A percentile compares a stretch with the other conserved stretches of the same genome.
phyloP scores from a whole-genome alignment of 2,888 invertebrate genomes.

The Fragum fragum region DNA sequence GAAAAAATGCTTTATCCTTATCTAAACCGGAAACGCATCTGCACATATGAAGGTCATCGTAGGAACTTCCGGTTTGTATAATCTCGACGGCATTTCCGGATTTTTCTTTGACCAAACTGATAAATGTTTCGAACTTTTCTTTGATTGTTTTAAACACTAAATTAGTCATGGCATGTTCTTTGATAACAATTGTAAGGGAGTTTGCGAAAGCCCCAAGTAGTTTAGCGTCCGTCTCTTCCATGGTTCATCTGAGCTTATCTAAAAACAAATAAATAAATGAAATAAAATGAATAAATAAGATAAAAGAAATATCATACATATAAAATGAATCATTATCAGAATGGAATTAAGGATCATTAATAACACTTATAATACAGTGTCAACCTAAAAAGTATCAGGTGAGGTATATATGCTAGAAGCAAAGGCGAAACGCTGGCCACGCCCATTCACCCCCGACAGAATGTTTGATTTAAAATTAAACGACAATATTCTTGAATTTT shows the following conservation, averaged over 20 bases:
- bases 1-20: conserved; percentile 3
- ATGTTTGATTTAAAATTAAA: too few relatives aligned
- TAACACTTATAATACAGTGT: too few relatives aligned
- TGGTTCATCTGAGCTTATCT: not conserved
- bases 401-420: too few relatives aligned
- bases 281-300: too few relatives aligned
- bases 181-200: conserved; percentile 23
- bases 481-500: too few relatives aligned
- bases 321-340: too few relatives aligned
- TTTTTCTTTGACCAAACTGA: not conserved
- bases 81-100: conserved; percentile 16
- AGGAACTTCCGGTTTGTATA: conserved; percentile 49
- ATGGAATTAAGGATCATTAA: too few relatives aligned
- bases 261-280: too few relatives aligned
- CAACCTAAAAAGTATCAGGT: too few relatives aligned
- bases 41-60: conserved; percentile 39
- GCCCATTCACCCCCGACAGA: too few relatives aligned
- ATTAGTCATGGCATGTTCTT: conserved; percentile 38
- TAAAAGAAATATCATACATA: too few relatives aligned
- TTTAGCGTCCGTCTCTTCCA: conserved; percentile 5
- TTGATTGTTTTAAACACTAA: conserved; percentile 21
- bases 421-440: too few relatives aligned
- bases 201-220: conserved; percentile 18
- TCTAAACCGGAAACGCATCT: conserved; percentile 10
- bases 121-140: not conserved